Evolutionary conservation across 2,888 invertebrate genomes (phyloP), one percentile per base, ranked within the genome.

Genomic region (Lissonota sp.): DNA sequence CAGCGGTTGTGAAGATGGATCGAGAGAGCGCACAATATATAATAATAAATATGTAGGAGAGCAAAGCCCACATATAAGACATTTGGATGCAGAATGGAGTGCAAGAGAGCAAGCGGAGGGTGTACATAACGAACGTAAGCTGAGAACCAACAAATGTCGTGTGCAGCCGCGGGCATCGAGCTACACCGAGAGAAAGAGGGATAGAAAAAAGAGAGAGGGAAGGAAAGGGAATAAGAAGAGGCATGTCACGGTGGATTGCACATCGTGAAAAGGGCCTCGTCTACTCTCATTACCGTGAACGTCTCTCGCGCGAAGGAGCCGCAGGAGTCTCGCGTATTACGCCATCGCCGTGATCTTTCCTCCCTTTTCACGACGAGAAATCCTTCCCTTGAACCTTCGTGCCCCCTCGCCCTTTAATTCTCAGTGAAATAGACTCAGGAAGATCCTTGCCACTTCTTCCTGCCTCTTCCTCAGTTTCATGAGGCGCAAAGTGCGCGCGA

Each of bases 121-220:
- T 78, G 85, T 85, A 86, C 85, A 86, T 86, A 86, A 86, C 87
- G 86, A 86, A 84, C 85, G 87, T 90, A 90, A 90, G 89, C 88
- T 88, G 89, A 88, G 89, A 89, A 89, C 88, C 89, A 87, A 88
- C 90, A 89, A 90, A 90, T 89, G 90, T 90, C 87, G 88, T 79
- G 75, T 63, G 83, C 82, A 84, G 78, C 86, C 86, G 83, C 82
- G 83, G 64, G 71, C 44, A 44, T 10, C 44, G 7, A 6, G 7
- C 44, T 44, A 10, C n/a, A n/a, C n/a, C 42, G 10, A 2, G 78
- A 64, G 67, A 66, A 72, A 70, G 77, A 14, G 14, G 53, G 53
- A 14, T 42, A 51, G 63, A 76, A 62, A 62, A 37, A 57, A 44
- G 57, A 62, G 69, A 73, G 78, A 60, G 26, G n/a, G n/a, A n/a